Evolutionary conservation across 2,113 vertebrate species (phyloP), one percentile per base, ranked within the genome.

Genomic region (Apistogramma diplotaenia): DNA sequence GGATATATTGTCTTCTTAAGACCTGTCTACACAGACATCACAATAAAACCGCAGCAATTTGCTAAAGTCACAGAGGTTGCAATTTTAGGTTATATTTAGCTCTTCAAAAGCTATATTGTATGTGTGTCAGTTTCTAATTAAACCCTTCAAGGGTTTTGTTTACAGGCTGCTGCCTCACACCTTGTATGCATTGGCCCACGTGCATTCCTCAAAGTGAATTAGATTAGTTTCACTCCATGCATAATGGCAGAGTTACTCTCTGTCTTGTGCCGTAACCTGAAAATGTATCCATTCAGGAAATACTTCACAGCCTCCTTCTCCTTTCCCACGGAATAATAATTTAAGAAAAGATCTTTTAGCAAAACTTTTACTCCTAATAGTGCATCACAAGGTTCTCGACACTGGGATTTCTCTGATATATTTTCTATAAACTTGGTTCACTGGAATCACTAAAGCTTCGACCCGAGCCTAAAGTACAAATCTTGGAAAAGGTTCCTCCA

Each of bases 121-220:
- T 16, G 55, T 67, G 15, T 67, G 60, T 87, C 83, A 74, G 86
- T 86, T 89, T 90, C 76, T 76, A 83, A 86, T 91, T 87, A 87
- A 85, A 78, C 51, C 82, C 72, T 82, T 82, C 15, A 70, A 65
- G 74, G 81, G 78, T 80, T 87, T 81, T 93, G 88, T 92, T 92
- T 91, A 85, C 85, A 79, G 81, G 77, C 74, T 57, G 35, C 84
- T 37, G 33, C 58, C 90, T 90, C 89, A 91, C 93, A 93, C 93
- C 91, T 93, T 93, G 91, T 85, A 89, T 90, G 87, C 90, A 93
- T 91, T 93, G 93, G 88, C 85, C 82, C 84, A 80, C 81, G 82
- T 89, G 62, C 87, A 94, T 91, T 94, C 92, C 89, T 91, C 85
- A 85, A 89, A 91, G 81, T 84, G 85, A 92, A 93, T 92, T 87